Evolutionary conservation across 2,888 invertebrate genomes (phyloP), one percentile per base, ranked within the genome.

Genomic region (Keiferia lycopersicella): DNA sequence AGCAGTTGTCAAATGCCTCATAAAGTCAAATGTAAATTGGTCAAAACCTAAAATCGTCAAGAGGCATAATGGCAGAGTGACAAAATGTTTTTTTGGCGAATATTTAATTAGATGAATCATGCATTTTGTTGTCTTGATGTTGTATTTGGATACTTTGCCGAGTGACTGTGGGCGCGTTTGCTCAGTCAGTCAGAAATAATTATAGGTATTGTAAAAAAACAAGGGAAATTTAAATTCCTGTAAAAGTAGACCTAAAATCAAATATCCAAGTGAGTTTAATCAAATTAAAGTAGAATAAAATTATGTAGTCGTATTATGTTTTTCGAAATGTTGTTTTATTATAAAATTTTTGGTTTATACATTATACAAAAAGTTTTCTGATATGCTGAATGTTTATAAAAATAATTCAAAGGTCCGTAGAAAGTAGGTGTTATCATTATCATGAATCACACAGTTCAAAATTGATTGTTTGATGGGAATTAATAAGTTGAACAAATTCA

Each of bases 301-400:
- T 34, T 34, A 34, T 34, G 34, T 26, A 12, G 14, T 53, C 30
- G 11, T 22, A 30, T 53, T 53, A 53, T 53, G n/a, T 26, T 26
- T 30, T 26, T n/a, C 26, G 7, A 34, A 50, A 50, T 53, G 53
- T 26, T 53, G 53, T 26, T 53, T 53, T 53, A 22, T 8, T 50
- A 2, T 53, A 20, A 3, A 20, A 6, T 53, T 53, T 26, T 53
- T 7, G n/a, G 30, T 53, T n/a, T n/a, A n/a, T n/a, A n/a, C n/a
- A 14, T 22, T 11, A 50, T 18, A 50, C n/a, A 20, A 53, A n/a
- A 45, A 11, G 45, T 30, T 53, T 53, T 53, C 53, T 12, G 53
- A 20, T 48, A 16, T n/a, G 53, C 53, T 53, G 6, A 53, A 26
- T 20, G 26, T 20, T 53, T n/a, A 34, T 53, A 26, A 26, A 26